Base-by-base conservation (phyloP, 2,888 invertebrate genomes). In the Phyto melanocephala region DNA sequence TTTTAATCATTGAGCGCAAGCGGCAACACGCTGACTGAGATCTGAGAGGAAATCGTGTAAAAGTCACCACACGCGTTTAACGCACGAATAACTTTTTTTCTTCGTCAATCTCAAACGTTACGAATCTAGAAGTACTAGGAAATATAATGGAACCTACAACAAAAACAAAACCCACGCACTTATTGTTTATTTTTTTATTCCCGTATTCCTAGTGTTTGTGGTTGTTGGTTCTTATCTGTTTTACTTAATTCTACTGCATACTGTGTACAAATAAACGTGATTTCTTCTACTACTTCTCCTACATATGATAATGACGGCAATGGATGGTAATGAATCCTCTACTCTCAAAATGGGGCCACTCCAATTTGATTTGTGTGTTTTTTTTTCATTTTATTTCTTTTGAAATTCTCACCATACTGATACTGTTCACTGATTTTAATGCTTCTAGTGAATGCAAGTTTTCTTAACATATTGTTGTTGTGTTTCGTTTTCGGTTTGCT, bases 21-120 rank as follows among this genome's bases (percentile, higher is more conserved):
- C 6, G 54, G 42, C 35, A 45, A 22, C 28, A 28, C 52, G 22
- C 15, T 45, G 33, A 52, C 42, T n/a, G 37, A 63, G 47, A 58
- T 58, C 52, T 63, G 45, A 35, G 33, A 78, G 24, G 15, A 60
- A 65, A 77, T 45, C 67, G 37, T 4, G 7, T 17, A 54, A 70
- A 28, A 70, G 70, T 71, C 65, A 65, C 20, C 68, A 24, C 81
- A 63, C 68, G 72, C 72, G 52, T 77, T 81, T 52, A 78, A 78
- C 81, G 77, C 81, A 58, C 77, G 78, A 74, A 76, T 54, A 13
- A 45, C 24, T 4, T 15, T 24, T 11, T 40, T 28, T 4, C 28
- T 65, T 10, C 47, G 8, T 52, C 52, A 67, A 40, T 22, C 40
- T 17, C 11, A 7, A 5, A 20, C 45, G 50, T 67, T 50, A 33